Percentiles rank a stretch among this genome's conserved stretches.
Evolutionary conservation across 2,888 invertebrate genomes (phyloP).

Genomic region (Phortica okadai): DNA sequence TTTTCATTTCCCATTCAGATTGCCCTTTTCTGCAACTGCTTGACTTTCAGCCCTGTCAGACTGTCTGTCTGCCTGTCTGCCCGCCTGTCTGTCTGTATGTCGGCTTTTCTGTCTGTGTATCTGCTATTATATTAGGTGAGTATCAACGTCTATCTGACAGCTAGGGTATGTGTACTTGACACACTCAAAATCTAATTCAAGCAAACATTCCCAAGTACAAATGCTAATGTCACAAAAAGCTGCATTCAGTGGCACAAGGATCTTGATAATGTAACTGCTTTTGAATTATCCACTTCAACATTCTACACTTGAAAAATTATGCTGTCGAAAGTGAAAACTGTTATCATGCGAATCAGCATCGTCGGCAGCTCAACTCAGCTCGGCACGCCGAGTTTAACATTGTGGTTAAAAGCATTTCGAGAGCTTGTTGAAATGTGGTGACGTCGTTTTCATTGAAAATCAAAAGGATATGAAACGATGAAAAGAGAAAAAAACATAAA

Average conservation of each 20-base stretch:
- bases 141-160: background rate
- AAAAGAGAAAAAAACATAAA: background rate
- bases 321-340: slow-evolving; percentile 30
- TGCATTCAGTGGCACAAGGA: slow-evolving; percentile 7
- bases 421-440: slow-evolving; percentile 21
- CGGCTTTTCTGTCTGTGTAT: background rate
- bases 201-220: background rate
- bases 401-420: slow-evolving; percentile 24
- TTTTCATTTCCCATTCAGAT: background rate
- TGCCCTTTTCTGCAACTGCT: background rate
- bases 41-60: background rate
- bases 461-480: background rate
- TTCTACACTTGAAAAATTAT: slow-evolving; percentile 27
- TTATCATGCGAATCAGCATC: slow-evolving; percentile 18
- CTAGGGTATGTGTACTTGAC: slow-evolving; percentile 1
- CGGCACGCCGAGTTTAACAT: background rate
- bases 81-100: background rate
- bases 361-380: background rate
- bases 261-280: slow-evolving; percentile 22
- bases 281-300: slow-evolving; percentile 24
- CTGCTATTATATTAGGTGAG: background rate
- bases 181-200: slow-evolving; percentile 14
- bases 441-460: background rate
- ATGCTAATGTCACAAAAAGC: slow-evolving; percentile 12
- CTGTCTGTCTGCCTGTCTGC: slow-evolving; percentile 4